phyloP scores from a whole-genome alignment of 2,888 invertebrate species.

The Oscheius sp. region DNA sequence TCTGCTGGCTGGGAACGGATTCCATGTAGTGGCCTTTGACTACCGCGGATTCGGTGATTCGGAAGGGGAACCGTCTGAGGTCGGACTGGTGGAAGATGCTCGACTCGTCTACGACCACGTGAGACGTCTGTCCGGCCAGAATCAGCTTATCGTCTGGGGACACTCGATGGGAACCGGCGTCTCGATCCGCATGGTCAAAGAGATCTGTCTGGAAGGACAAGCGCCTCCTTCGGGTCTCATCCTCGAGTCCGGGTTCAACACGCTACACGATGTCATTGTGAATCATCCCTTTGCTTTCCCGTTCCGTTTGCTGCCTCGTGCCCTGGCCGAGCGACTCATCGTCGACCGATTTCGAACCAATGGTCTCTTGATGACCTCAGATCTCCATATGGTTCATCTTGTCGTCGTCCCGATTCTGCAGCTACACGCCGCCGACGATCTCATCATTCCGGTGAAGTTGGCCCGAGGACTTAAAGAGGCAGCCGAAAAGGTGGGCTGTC shows the following conservation, averaged over 20 bases:
- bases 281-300: slow-evolving; percentile 85
- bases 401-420: slow-evolving; percentile 80
- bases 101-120: slow-evolving; percentile 76
- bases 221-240: slow-evolving; percentile 80
- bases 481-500: slow-evolving; percentile 39
- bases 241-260: slow-evolving; percentile 93
- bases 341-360: slow-evolving; percentile 7
- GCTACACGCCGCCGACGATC: slow-evolving; percentile 90
- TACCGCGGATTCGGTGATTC: slow-evolving; percentile 81
- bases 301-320: slow-evolving; percentile 85
- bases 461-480: slow-evolving; percentile 81
- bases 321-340: slow-evolving; percentile 78
- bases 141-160: slow-evolving; percentile 88
- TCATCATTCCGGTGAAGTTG: slow-evolving; percentile 84
- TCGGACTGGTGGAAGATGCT: slow-evolving; percentile 86
- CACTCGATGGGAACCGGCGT: slow-evolving; percentile 86
- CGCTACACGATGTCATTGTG: slow-evolving; percentile 86
- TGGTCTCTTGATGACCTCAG: slow-evolving; percentile 39
- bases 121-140: slow-evolving; percentile 76
- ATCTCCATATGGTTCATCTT: slow-evolving; percentile 67
- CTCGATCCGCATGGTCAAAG: slow-evolving; percentile 76
- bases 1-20: slow-evolving; percentile 79
- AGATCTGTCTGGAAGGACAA: slow-evolving; percentile 57
- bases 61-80: slow-evolving; percentile 79
- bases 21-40: slow-evolving; percentile 85